Percentiles rank a stretch among this genome's conserved stretches.
These are phyloP conservation scores for Echiichthys vipera DNA, from an alignment of 2,797 vertebrate species.

Conservation along the genomic window DNA sequence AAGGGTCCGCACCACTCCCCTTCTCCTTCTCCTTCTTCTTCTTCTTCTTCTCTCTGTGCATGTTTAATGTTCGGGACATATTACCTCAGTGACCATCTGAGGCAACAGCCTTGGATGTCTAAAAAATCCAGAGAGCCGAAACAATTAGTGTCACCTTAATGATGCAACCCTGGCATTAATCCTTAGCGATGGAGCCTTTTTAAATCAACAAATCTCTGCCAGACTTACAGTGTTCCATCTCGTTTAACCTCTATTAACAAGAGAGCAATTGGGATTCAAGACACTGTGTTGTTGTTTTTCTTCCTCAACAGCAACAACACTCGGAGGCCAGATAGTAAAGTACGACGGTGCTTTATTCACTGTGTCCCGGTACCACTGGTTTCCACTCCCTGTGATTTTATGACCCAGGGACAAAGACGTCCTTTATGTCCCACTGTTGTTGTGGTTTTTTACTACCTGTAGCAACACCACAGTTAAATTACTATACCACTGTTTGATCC, in stretches of 20 bases:
- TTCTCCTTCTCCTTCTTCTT: too few species aligned
- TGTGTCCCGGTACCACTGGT: slow-evolving; percentile 55
- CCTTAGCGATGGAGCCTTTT: slow-evolving; percentile 55
- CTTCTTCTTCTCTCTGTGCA: slow-evolving; percentile 43
- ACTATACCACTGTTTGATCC: neutral
- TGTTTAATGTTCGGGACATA: slow-evolving; percentile 76
- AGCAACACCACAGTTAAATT: slow-evolving; percentile 19
- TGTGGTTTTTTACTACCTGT: slow-evolving; percentile 56
- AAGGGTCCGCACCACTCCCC: slow-evolving; percentile 10
- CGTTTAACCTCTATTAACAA: slow-evolving; percentile 65
- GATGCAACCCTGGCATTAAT: slow-evolving; percentile 59
- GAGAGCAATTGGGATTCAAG: slow-evolving; percentile 76
- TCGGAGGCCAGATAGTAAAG: slow-evolving; percentile 61
- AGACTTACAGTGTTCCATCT: slow-evolving; percentile 69
- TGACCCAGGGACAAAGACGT: slow-evolving; percentile 57
- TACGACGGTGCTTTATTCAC: slow-evolving; percentile 63
- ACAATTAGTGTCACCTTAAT: slow-evolving; percentile 65
- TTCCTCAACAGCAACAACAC: slow-evolving; percentile 43
- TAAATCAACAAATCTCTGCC: slow-evolving; percentile 67
- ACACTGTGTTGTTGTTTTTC: slow-evolving; percentile 62
- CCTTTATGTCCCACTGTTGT: slow-evolving; percentile 50
- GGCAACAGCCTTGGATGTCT: slow-evolving; percentile 74
- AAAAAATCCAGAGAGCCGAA: slow-evolving; percentile 72
- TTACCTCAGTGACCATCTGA: slow-evolving; percentile 85
- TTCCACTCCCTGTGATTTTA: slow-evolving; percentile 55